A percentile compares a stretch with the other conserved stretches of the same genome.
phyloP scores from a whole-genome alignment of 2,113 vertebrate genomes.

The Protobothrops mucrosquamatus region DNA sequence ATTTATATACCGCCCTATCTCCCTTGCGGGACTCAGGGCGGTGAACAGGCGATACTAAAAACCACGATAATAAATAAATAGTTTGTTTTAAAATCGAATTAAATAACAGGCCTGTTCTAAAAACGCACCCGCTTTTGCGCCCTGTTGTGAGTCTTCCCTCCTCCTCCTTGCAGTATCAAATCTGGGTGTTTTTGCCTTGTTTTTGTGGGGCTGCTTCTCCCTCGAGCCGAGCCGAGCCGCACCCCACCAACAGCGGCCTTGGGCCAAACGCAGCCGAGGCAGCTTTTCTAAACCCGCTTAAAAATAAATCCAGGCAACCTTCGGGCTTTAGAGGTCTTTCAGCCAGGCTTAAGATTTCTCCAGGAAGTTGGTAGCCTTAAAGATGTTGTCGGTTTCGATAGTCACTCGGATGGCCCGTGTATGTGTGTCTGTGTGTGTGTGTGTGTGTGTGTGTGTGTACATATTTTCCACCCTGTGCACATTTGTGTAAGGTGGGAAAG shows the following conservation, averaged over 20 bases:
- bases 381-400: neutral
- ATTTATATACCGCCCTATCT: too few relatives aligned
- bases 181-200: neutral
- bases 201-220: neutral
- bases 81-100: too few relatives aligned
- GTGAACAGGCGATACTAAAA: too few relatives aligned
- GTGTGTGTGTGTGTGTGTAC: neutral
- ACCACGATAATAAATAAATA: too few relatives aligned
- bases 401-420: neutral
- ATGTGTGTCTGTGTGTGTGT: neutral
- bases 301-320: neutral
- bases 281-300: neutral
- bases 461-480: neutral
- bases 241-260: neutral
- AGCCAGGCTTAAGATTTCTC: neutral
- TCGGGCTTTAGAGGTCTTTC: neutral
- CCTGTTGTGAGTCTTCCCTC: too few relatives aligned
- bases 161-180: neutral
- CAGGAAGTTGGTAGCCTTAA: neutral
- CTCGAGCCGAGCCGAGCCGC: fast-evolving
- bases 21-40: too few relatives aligned
- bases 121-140: too few relatives aligned
- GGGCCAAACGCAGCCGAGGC: neutral
- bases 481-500: neutral
- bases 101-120: too few relatives aligned